A percentile compares a stretch with the other conserved stretches of the same genome.
Evolutionary conservation across 2,888 invertebrate species (phyloP).

Genomic region (Andrena bucephala): DNA sequence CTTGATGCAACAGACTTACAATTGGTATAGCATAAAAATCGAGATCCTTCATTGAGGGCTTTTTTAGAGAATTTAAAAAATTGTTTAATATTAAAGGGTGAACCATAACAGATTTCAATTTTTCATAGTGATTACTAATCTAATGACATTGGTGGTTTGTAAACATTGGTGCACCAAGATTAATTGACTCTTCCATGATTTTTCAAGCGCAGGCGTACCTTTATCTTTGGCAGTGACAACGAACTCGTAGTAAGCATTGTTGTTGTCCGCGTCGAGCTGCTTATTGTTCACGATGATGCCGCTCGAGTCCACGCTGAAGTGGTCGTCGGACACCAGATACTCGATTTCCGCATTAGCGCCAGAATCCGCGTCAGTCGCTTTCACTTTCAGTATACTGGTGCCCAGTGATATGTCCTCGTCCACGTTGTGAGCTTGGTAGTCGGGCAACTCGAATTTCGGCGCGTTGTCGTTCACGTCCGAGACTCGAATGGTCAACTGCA

Average conservation of each 20-base stretch:
- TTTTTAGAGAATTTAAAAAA: too few species aligned
- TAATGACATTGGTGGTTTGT: neutral
- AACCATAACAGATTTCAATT: neutral
- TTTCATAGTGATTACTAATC: neutral
- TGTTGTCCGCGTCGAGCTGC: constrained; percentile 97
- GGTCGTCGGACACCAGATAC: constrained; percentile 96
- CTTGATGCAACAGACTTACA: too few species aligned
- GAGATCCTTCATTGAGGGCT: too few species aligned
- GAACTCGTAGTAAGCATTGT: constrained; percentile 98
- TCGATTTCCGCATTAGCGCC: constrained; percentile 98
- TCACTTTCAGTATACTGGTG: constrained; percentile 96
- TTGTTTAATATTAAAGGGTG: too few species aligned
- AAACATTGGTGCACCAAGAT: neutral
- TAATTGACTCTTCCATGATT: neutral
- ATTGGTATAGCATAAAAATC: too few species aligned
- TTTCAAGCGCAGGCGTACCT: constrained; percentile 84
- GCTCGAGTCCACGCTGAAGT: constrained; percentile 96
- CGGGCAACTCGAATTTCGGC: constrained; percentile 97
- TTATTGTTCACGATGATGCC: constrained; percentile 97
- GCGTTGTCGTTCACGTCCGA: constrained; percentile 99
- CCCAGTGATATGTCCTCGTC: constrained; percentile 97
- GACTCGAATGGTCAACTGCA: constrained; percentile 95
- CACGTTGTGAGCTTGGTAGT: constrained; percentile 98
- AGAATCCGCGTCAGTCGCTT: constrained; percentile 97
- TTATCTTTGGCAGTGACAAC: constrained; percentile 97